phyloP scores from a whole-genome alignment of 2,888 invertebrate genomes.

The Drosophila mayaguana region DNA sequence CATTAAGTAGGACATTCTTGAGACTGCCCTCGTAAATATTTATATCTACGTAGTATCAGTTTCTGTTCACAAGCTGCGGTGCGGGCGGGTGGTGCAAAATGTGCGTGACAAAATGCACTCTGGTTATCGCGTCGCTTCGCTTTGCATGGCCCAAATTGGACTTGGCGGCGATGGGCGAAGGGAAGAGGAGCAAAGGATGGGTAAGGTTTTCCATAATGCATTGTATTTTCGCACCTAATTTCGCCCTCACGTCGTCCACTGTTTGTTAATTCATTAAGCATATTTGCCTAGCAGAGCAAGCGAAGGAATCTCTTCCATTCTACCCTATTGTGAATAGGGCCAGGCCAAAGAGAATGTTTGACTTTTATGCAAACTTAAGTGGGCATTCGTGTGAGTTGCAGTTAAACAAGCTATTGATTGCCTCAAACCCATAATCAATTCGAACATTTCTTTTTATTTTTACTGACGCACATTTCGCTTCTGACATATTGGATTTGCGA shows the following conservation, averaged over 20 bases:
- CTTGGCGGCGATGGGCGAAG: conserved; percentile 2
- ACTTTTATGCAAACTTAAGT: conserved; percentile 21
- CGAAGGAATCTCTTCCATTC: neutral
- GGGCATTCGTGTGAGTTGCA: conserved; percentile 19
- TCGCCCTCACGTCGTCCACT: conserved; percentile 32
- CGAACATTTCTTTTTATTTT: conserved; percentile 13
- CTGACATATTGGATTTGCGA: conserved; percentile 25
- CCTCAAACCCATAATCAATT: conserved; percentile 27
- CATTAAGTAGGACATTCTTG: no score
- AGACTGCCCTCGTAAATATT: neutral
- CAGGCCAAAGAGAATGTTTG: neutral
- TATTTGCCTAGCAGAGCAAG: conserved; percentile 25
- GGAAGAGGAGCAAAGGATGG: neutral
- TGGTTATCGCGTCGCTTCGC: conserved; percentile 48
- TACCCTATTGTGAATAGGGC: conserved; percentile 21
- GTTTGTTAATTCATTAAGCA: conserved; percentile 61
- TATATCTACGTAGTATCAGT: conserved; percentile 19
- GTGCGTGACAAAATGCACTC: conserved; percentile 72
- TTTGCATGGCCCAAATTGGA: conserved; percentile 55
- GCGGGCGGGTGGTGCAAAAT: conserved; percentile 22
- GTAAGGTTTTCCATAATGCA: conserved; percentile 18
- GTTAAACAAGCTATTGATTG: conserved; percentile 42
- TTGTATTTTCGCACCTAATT: conserved; percentile 65
- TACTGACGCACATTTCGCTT: conserved; percentile 31
- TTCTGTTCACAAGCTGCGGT: neutral